A percentile compares a stretch with the other conserved stretches of the same genome.
Conservation (phyloP, 2,888 invertebrate species). For the Serripes groenlandicus region DNA sequence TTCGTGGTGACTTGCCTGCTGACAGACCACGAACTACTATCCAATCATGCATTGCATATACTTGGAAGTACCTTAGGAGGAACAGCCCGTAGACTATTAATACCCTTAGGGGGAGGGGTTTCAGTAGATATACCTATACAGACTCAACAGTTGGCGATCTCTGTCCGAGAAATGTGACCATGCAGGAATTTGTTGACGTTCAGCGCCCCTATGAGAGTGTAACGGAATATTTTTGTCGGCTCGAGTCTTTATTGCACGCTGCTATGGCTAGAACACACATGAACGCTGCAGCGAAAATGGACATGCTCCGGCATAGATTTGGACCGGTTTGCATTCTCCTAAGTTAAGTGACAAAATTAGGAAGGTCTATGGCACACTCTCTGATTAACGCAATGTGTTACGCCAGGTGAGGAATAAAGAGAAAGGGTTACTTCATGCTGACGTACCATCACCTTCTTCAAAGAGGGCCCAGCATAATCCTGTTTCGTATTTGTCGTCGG, state of each 20-base stretch:
- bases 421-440: not conserved
- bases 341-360: constrained; percentile 34
- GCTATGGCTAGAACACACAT: constrained; percentile 40
- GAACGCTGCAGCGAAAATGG: constrained; percentile 36
- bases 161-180: constrained; percentile 38
- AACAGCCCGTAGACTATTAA: constrained; percentile 38
- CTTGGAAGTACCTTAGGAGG: constrained; percentile 39
- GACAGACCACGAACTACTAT: constrained; percentile 15
- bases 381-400: constrained; percentile 27
- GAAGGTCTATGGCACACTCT: constrained; percentile 45
- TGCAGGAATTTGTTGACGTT: constrained; percentile 45
- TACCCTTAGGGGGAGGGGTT: constrained; percentile 37
- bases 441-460: not conserved
- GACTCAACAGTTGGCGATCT: constrained; percentile 36
- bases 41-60: constrained; percentile 13
- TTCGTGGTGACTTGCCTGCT: constrained; percentile 32
- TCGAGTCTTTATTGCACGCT: constrained; percentile 33
- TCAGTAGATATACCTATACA: constrained; percentile 17
- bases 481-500: not conserved
- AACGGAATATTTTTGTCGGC: constrained; percentile 43
- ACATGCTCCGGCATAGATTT: constrained; percentile 43
- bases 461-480: not conserved
- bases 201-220: constrained; percentile 38
- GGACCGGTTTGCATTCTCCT: constrained; percentile 36
- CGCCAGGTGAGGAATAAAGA: constrained; percentile 6